These are phyloP conservation scores for Dasysyrphus albostriatus DNA, from an alignment of 2,888 invertebrate genomes.

Conservation along the genomic window DNA sequence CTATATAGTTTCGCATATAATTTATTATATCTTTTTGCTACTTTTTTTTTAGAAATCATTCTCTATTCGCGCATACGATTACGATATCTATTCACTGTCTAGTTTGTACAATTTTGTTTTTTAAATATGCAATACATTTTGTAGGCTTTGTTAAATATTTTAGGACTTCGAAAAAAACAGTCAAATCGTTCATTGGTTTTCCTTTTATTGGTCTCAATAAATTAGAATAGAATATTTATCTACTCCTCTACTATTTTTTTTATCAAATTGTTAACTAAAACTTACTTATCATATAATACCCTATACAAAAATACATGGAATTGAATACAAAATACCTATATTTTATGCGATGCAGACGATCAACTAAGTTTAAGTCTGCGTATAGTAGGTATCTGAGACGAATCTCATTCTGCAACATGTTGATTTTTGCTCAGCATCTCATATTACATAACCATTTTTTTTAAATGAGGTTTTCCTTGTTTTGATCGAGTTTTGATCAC, in stretches of 20 bases:
- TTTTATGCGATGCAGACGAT: conserved; percentile 36
- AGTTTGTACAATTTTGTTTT: no score
- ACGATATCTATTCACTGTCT: no score
- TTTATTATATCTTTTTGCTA: no score
- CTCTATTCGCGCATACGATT: no score
- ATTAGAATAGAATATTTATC: no score
- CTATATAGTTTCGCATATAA: no score
- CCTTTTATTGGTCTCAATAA: neutral
- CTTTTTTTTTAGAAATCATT: no score
- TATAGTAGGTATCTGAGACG: conserved; percentile 15
- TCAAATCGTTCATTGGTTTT: no score
- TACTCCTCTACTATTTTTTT: neutral
- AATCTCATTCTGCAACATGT: conserved; percentile 51
- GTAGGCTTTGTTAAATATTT: neutral
- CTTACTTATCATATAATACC: neutral
- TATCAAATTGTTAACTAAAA: neutral
- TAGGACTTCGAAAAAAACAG: neutral
- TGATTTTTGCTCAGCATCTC: conserved; percentile 43
- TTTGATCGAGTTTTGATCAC: conserved; percentile 58
- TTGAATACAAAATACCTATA: conserved; percentile 20
- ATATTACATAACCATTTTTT: conserved; percentile 61
- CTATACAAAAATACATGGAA: conserved; percentile 34
- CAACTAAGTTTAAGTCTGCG: conserved; percentile 19
- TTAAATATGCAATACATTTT: no score
- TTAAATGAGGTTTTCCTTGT: conserved; percentile 50